These are phyloP conservation scores for Elaphurus davidianus DNA, from an alignment of 2,113 vertebrate genomes.

Conservation along the genomic window DNA sequence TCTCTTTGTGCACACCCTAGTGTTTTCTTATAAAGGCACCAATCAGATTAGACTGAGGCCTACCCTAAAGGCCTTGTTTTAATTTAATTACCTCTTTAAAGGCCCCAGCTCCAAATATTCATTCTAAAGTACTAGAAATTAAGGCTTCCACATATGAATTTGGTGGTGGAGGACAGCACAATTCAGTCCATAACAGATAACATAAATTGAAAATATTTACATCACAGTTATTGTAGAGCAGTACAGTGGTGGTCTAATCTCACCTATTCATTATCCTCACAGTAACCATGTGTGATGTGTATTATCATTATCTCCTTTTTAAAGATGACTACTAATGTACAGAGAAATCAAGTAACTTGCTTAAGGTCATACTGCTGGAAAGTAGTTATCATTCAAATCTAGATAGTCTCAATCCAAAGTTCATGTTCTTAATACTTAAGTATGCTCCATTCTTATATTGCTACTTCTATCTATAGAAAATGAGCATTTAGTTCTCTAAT, in stretches of 20 bases:
- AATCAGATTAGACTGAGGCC: background rate
- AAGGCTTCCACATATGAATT: background rate
- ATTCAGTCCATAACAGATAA: background rate
- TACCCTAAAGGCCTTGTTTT: background rate
- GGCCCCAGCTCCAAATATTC: background rate
- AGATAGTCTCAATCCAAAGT: background rate
- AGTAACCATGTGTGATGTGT: background rate
- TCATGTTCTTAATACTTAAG: background rate
- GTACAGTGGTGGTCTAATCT: background rate
- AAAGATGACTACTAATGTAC: background rate
- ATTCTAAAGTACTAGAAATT: background rate
- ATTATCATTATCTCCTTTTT: background rate
- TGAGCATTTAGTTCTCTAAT: background rate
- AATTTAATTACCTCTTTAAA: background rate
- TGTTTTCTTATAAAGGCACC: background rate
- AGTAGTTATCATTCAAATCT: background rate
- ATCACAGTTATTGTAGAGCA: background rate
- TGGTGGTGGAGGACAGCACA: background rate
- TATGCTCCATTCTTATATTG: background rate
- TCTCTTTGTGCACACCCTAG: background rate
- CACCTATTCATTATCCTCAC: background rate
- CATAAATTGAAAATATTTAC: conserved; percentile 4
- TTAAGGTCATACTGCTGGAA: background rate
- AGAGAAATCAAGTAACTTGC: background rate
- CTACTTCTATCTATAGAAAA: background rate